A percentile compares a stretch with the other conserved stretches of the same genome.
phyloP scores from a whole-genome alignment of 2,797 vertebrate genomes.

The Gorsachius magnificus region DNA sequence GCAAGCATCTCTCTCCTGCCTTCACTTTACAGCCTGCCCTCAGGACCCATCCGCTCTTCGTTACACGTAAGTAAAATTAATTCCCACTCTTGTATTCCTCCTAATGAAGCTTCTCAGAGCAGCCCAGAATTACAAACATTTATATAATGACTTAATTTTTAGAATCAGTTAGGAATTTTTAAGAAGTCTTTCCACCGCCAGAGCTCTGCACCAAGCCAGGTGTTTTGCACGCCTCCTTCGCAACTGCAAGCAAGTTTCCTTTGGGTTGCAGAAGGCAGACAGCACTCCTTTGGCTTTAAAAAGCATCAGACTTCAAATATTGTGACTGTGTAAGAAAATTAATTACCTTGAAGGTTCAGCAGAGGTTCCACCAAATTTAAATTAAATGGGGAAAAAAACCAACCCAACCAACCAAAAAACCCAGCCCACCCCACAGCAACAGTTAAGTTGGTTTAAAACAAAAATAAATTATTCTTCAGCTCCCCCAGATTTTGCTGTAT shows the following conservation, averaged over 20 bases:
- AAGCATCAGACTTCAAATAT: neutral
- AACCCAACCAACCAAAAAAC: no score
- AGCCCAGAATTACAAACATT: constrained; percentile 47
- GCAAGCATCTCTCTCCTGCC: neutral
- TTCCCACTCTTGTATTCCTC: constrained; percentile 18
- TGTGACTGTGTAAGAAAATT: neutral
- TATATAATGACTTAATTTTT: constrained; percentile 38
- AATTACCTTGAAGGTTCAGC: neutral
- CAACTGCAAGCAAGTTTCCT: neutral
- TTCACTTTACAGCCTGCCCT: neutral
- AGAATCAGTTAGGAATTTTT: constrained; percentile 30
- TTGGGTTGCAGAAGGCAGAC: neutral
- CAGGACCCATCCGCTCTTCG: neutral
- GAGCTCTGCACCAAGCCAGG: neutral
- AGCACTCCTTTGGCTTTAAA: neutral
- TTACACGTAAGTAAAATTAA: constrained; percentile 26
- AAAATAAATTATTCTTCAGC: neutral
- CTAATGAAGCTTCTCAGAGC: constrained; percentile 34
- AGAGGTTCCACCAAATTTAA: neutral
- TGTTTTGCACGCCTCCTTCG: neutral
- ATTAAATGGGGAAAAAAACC: rapidly evolving
- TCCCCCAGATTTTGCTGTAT: neutral
- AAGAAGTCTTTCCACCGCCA: neutral
- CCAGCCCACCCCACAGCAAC: neutral
- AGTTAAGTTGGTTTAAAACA: neutral